These are phyloP conservation scores for Erpetoichthys calabaricus DNA, from an alignment of 2,797 vertebrate species.

Conservation along the genomic window DNA sequence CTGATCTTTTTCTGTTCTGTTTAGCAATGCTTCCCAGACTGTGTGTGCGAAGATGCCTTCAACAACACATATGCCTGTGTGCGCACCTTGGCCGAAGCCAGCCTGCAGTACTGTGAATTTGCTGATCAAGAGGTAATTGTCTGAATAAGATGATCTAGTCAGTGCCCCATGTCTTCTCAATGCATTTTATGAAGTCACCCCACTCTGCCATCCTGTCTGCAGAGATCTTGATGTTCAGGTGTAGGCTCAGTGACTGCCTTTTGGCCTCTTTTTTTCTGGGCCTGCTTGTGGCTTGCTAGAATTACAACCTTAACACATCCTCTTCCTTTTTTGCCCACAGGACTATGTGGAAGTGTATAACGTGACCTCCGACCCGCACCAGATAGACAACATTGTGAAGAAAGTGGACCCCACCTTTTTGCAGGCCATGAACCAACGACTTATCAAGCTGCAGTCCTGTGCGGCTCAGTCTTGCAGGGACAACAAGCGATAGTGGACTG, in stretches of 20 bases:
- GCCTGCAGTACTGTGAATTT: conserved; percentile 66
- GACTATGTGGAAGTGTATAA: conserved; percentile 58
- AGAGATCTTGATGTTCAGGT: not conserved
- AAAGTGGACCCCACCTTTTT: conserved; percentile 50
- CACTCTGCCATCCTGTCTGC: not conserved
- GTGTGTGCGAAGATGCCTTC: conserved; percentile 58
- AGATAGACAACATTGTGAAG: conserved; percentile 62
- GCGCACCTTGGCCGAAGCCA: conserved; percentile 28
- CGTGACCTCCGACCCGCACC: conserved; percentile 48
- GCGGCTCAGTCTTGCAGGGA: conserved; percentile 36
- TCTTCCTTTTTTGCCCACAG: conserved; percentile 20
- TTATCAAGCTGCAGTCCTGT: conserved; percentile 61
- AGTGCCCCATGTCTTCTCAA: not conserved
- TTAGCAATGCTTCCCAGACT: conserved; percentile 62
- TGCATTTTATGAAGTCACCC: too few relatives aligned
- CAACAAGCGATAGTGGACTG: conserved; percentile 11
- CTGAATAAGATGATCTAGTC: not conserved
- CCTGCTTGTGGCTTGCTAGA: not conserved
- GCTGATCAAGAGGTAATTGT: conserved; percentile 51
- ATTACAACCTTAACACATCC: not conserved
- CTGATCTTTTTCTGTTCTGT: not conserved
- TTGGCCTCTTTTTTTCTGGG: not conserved
- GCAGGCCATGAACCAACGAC: conserved; percentile 57
- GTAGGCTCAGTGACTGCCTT: not conserved
- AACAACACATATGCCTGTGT: conserved; percentile 69